phyloP scores from a whole-genome alignment of 2,797 vertebrate species.

The Periparus ater region DNA sequence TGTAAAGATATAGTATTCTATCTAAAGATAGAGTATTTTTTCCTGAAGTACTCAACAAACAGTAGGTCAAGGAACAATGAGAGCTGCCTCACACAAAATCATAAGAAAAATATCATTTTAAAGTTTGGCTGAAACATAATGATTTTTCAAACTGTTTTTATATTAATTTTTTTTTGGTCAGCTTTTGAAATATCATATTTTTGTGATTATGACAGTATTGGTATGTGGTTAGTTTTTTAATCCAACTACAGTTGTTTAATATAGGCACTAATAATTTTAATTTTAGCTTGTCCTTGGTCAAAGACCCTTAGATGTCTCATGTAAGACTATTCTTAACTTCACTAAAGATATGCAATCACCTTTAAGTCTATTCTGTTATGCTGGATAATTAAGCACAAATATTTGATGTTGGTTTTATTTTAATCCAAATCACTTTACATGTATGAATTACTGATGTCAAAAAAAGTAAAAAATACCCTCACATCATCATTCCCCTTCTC shows the following conservation, averaged over 20 bases:
- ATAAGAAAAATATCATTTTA: not conserved
- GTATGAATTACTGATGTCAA: not conserved
- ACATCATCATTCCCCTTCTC: not conserved
- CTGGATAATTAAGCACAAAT: not conserved
- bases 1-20: no score
- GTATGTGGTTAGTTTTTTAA: not conserved
- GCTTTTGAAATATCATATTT: not conserved
- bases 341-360: not conserved
- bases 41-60: not conserved
- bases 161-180: not conserved
- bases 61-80: not conserved
- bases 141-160: not conserved
- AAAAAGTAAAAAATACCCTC: not conserved
- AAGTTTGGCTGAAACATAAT: not conserved
- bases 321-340: not conserved
- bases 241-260: not conserved
- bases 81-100: not conserved
- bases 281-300: not conserved
- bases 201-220: not conserved
- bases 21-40: not conserved
- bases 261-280: not conserved
- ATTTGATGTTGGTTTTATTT: not conserved
- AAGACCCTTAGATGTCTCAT: not conserved
- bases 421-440: not conserved
- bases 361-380: not conserved